Evolutionary conservation across 2,888 invertebrate genomes (phyloP), one percentile per base, ranked within the genome.

Genomic region (Dolichopus griseipennis): DNA sequence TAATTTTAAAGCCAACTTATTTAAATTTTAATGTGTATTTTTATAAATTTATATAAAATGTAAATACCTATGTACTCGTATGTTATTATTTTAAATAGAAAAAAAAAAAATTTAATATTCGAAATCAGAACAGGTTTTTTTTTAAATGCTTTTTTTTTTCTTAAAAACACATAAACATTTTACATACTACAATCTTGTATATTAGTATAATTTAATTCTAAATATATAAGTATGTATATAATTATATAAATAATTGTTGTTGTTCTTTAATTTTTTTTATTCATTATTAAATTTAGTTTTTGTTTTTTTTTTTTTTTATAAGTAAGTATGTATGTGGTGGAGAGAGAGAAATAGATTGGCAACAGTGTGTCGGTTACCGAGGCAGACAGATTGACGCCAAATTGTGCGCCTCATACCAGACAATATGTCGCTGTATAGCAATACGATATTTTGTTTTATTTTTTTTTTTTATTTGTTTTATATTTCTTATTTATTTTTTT

Each of bases 381-480:
- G 88, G 91, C 91, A 92, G 92, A 92, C 92, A 92, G 90, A 90
- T 91, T 92, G 92, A 92, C 92, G 92, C 92, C 92, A 87, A 88
- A 86, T 88, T 86, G 84, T 88, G 85, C 86, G 86, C 85, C 86
- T 77, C 52, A 76, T 75, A 78, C 89, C 88, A 88, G 90, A 90
- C 89, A 88, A 84, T 85, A 86, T 88, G 89, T 88, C 89, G 88
- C 86, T 86, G 83, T 82, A 65, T 52, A 21, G 66, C 65, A 52
- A 52, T 52, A 52, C 52, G 52, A 52, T 52, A 52, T 52, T 52
- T 52, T 52, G 9, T 52, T 52, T 7, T 52, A 18, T 18, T 41
- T 41, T 41, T 41, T 41, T 15, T 41, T 41, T 41, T 41, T 2
- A 6, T 2, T 41, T 15, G 8, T 41, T 41, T 15, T n/a, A n/a